Base-by-base conservation (phyloP, 2,797 vertebrate species). In the Hippoglossus hippoglossus region DNA sequence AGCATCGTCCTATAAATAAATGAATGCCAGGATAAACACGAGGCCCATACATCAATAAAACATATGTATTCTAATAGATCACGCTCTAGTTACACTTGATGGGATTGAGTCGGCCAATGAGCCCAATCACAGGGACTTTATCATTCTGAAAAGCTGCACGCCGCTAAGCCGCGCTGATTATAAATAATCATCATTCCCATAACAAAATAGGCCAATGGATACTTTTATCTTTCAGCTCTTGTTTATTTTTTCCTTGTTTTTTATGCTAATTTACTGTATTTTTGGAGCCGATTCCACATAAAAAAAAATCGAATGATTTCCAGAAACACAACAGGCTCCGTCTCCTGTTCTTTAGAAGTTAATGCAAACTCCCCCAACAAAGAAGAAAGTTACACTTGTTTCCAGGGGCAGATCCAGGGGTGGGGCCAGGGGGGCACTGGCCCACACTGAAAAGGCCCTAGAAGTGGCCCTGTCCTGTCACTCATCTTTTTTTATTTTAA, bases 61-160 rank as follows among this genome's bases (percentile, higher is more conserved):
- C 89, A 92, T 90, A 92, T 91, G 91, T 91, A 92, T 93, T 92
- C 90, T 93, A 93, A 92, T 90, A 91, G 90, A 93, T 90, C 86
- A 91, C 79, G 89, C 91, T 92, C 92, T 87, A 92, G 87, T 93
- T 91, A 90, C 90, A 90, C 81, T 91, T 86, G 87, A 94, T 90
- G 80, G 87, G 88, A 89, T 88, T 76, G 88, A 87, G 85, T 77
- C 66, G 73, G 58, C 83, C 92, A 90, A 91, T 87, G 87, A 91
- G 81, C 85, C 88, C 88, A 83, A 88, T 91, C 87, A 82, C 34
- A 26, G 83, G 26, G 79, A 89, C 83, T 86, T 84, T 63, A 87
- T 90, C 80, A 83, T 88, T 80, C 63, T 82, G 57, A 81, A 86
- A 91, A 87, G 84, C 85, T 68, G 66, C 82, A 62, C 63, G 61